Percentiles rank a stretch among this genome's conserved stretches.
Evolutionary conservation across 2,797 vertebrate genomes (phyloP).

Genomic region (Pitangus sulphuratus): DNA sequence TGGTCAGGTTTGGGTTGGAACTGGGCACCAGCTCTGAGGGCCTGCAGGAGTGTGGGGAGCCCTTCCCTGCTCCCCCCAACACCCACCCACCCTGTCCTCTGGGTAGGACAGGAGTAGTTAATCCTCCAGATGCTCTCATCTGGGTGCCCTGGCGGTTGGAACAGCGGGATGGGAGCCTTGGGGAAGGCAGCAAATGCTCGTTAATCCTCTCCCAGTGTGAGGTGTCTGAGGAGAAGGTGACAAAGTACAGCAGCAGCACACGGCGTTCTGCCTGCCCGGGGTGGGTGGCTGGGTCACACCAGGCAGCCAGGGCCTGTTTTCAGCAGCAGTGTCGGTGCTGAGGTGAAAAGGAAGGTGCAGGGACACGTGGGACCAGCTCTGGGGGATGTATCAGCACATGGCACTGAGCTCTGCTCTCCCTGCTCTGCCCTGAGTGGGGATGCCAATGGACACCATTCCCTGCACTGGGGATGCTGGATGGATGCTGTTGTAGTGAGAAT

Average conservation of each 20-base stretch:
- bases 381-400: rapidly evolving
- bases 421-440: rapidly evolving
- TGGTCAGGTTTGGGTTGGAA: rapidly evolving
- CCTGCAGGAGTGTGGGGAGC: rapidly evolving
- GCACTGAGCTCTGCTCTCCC: background rate
- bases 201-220: background rate
- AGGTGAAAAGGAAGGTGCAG: background rate
- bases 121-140: background rate
- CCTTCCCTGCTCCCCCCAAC: background rate
- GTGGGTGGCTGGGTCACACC: background rate
- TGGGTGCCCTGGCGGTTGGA: background rate
- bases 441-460: rapidly evolving
- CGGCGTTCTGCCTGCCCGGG: background rate
- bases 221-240: background rate
- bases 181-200: background rate
- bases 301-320: background rate
- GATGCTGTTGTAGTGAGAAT: rapidly evolving
- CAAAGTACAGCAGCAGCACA: background rate
- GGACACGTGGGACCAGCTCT: background rate
- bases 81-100: background rate
- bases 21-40: rapidly evolving
- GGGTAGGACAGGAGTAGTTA: background rate
- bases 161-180: background rate
- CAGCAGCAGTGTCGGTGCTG: rapidly evolving
- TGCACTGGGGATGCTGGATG: rapidly evolving